These are phyloP conservation scores for Deilephila elpenor DNA, from an alignment of 2,888 invertebrate species.

Conservation along the genomic window DNA sequence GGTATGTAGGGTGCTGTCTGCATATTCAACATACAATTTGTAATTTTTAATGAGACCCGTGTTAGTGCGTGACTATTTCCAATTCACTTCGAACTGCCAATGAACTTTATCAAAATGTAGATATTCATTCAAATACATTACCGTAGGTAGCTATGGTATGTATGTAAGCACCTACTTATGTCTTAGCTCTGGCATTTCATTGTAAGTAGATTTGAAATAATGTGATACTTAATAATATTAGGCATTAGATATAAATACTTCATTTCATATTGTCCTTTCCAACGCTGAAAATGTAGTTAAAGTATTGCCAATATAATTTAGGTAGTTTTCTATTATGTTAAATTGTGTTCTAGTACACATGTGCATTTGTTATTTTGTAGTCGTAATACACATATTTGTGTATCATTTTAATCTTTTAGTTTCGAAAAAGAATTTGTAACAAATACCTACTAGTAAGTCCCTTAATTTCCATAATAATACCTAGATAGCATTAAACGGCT, in stretches of 20 bases:
- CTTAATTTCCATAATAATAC: not conserved
- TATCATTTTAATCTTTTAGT: not conserved
- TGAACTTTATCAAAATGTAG: conserved; percentile 12
- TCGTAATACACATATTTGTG: too few species aligned
- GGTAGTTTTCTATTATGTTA: too few species aligned
- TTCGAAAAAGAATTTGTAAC: not conserved
- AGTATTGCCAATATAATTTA: too few species aligned
- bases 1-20: conserved; percentile 14
- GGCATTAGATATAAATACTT: too few species aligned
- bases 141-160: not conserved
- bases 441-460: too few species aligned
- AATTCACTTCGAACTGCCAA: conserved; percentile 13
- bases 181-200: not conserved
- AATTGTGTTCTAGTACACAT: too few species aligned
- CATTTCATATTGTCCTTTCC: too few species aligned
- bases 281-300: too few species aligned
- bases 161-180: not conserved
- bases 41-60: conserved; percentile 29
- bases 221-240: not conserved
- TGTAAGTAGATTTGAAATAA: not conserved
- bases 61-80: conserved; percentile 23
- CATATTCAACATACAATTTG: conserved; percentile 27
- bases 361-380: too few species aligned
- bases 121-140: not conserved
- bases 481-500: not conserved